Base-by-base conservation (phyloP, 2,113 vertebrate species). In the Actinemys pallida region DNA sequence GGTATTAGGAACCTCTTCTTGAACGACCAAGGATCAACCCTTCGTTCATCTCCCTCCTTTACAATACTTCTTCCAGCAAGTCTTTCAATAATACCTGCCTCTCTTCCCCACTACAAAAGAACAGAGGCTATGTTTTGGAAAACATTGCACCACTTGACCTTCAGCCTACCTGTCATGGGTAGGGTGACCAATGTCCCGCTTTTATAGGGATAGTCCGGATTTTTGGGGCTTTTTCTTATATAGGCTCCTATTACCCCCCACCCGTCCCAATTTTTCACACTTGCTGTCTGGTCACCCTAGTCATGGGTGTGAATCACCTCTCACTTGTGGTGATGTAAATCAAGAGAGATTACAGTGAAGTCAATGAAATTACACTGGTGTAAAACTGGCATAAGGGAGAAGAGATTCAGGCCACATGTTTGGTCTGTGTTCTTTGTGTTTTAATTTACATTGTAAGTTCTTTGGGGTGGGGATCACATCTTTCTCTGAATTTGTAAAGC, bases 61-160 rank as follows among this genome's bases (percentile, higher is more conserved):
- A 76, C 69, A 16, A 31, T 25, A 62, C 6, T 13, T 20, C 53
- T 92, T 72, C 79, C 27, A n/a, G 65, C 72, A 25, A 81, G n/a
- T 47, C 42, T 92, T 93, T 27, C 81, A 90, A n/a, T 17, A 45
- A 24, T 65, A 90, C 35, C 22, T 81, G 87, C 81, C 83, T 81
- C 39, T 69, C 87, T 45, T 25, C 90, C 52, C 16, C 31, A 57
- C 5, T 91, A 88, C 39, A 45, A 35, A 80, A 87, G 16, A 90
- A 42, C 35, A 50, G 31, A 89, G 88, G 14, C 27, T 59, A 20
- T 5, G 2, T 83, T 69, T 84, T n/a, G 45, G 42, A 56, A 86
- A 75, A 57, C 12, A 7, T 29, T 29, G 19, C 85, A 39, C 3
- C 14, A 16, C 24, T 62, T 87, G 84, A 81, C 56, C 11, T 19